phyloP scores from a whole-genome alignment of 2,888 invertebrate species.

The Pristionchus arcanus region DNA sequence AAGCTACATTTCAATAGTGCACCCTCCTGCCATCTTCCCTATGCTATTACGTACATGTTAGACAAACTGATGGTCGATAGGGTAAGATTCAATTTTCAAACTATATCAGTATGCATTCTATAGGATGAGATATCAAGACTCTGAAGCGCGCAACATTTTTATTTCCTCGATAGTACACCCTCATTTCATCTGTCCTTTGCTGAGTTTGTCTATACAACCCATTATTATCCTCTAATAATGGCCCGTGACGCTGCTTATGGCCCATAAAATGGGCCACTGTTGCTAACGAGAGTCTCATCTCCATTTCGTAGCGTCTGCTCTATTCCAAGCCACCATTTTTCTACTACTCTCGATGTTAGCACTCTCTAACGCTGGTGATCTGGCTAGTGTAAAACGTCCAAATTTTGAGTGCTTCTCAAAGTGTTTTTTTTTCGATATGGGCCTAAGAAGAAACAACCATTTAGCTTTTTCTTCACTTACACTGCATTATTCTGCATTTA shows the following conservation, averaged over 20 bases:
- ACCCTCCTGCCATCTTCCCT: neutral
- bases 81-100: no score
- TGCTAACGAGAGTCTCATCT: slow-evolving; percentile 6
- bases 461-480: neutral
- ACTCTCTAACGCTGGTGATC: neutral
- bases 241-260: neutral
- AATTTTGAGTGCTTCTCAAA: neutral
- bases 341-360: neutral
- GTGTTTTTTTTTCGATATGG: neutral
- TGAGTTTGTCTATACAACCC: neutral
- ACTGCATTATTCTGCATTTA: neutral
- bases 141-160: no score
- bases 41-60: neutral
- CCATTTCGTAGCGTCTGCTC: neutral
- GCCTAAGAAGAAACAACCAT: neutral
- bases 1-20: slow-evolving; percentile 25
- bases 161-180: neutral
- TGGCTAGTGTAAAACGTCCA: neutral
- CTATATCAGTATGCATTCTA: no score
- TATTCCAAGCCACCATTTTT: no score
- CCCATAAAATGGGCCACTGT: slow-evolving; percentile 5
- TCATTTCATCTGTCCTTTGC: neutral
- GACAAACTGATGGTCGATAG: no score
- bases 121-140: neutral
- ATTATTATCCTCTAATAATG: neutral